Evolutionary conservation across 2,113 vertebrate species (phyloP).

Genomic region (Pterophyllum scalare): DNA sequence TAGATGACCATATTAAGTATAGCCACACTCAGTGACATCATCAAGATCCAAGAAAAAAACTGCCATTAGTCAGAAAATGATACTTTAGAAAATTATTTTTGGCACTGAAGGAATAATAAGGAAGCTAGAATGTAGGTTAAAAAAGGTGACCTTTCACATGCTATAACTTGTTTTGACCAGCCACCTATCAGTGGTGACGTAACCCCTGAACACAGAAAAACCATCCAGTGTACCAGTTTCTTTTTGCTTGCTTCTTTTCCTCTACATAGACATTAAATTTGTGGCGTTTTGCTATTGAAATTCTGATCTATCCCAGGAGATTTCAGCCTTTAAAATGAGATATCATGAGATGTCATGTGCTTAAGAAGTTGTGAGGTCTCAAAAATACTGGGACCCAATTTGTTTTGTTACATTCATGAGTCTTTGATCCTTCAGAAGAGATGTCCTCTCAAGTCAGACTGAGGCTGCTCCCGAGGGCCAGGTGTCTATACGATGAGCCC

Average conservation of each 20-base stretch:
- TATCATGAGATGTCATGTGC: background rate
- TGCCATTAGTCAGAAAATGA: too few species aligned
- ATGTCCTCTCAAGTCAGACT: slow-evolving; percentile 29
- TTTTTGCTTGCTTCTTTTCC: background rate
- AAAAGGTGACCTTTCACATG: background rate
- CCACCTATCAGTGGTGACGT: too few species aligned
- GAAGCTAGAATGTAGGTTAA: background rate
- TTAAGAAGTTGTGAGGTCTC: background rate
- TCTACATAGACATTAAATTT: background rate
- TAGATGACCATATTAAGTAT: too few species aligned
- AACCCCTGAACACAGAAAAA: background rate
- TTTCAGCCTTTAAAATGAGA: background rate
- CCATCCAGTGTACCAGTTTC: background rate
- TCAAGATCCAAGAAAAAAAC: too few species aligned
- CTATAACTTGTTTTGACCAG: background rate
- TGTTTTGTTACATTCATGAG: background rate
- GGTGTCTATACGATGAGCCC: slow-evolving; percentile 61
- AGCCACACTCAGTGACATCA: too few species aligned
- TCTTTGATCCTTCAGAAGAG: slow-evolving; percentile 13
- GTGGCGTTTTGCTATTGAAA: background rate
- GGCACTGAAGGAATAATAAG: too few species aligned
- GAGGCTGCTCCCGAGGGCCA: slow-evolving; percentile 56
- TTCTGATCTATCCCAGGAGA: background rate
- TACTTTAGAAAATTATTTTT: background rate
- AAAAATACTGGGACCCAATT: background rate